Conservation (phyloP, 2,888 invertebrate species). For the Poecilobothrus nobilitatus region DNA sequence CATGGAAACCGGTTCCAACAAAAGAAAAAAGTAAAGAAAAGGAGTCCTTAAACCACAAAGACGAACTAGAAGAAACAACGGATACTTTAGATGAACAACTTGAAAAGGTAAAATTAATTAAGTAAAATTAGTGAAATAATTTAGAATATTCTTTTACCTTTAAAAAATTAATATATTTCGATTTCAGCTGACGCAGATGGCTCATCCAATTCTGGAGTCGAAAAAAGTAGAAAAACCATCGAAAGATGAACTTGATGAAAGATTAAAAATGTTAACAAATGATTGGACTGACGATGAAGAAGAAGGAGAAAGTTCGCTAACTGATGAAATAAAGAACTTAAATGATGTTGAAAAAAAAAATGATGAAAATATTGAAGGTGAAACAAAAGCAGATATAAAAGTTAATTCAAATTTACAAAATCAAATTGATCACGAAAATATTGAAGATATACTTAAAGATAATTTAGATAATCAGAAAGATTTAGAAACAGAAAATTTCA, state of each 20-base stretch:
- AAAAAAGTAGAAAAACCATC: constrained; percentile 23
- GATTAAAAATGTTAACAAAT: constrained; percentile 38
- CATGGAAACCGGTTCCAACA: constrained; percentile 45
- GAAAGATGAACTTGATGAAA: constrained; percentile 37
- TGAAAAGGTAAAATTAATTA: constrained; percentile 36
- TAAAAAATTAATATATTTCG: constrained; percentile 10
- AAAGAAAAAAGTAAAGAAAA: background rate
- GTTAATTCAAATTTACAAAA: background rate
- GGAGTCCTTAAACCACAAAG: constrained; percentile 18
- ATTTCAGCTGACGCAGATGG: constrained; percentile 14
- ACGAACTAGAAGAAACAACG: constrained; percentile 25
- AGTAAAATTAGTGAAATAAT: too few species aligned
- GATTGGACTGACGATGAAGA: constrained; percentile 44
- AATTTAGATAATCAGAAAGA: background rate
- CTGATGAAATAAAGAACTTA: background rate
- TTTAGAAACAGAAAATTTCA: background rate
- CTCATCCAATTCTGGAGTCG: constrained; percentile 9
- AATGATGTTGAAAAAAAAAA: constrained; percentile 11
- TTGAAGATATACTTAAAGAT: background rate
- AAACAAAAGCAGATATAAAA: background rate
- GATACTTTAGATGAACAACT: constrained; percentile 30
- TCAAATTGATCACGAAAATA: constrained; percentile 5
- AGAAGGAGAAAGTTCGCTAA: constrained; percentile 26
- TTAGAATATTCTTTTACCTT: too few species aligned
- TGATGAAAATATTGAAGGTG: background rate